A percentile compares a stretch with the other conserved stretches of the same genome.
Evolutionary conservation across 1,140 invertebrate species (phyloP).

Genomic region (Teleogryllus occipitalis): DNA sequence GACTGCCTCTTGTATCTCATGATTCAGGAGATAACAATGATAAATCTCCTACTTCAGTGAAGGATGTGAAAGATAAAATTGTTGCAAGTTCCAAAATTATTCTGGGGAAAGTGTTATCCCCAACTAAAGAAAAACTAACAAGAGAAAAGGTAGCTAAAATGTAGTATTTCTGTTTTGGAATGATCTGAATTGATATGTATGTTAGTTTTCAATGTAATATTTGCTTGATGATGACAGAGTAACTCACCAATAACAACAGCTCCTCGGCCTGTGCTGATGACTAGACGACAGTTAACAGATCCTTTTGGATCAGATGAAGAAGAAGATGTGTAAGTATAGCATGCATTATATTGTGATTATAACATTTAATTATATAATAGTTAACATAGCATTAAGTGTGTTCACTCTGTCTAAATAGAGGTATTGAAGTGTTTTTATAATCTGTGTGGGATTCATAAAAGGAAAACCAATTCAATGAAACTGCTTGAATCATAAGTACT

Average conservation of each 20-base stretch:
- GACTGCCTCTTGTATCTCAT: conserved; percentile 20
- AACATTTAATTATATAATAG: too few species aligned
- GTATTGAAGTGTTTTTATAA: too few species aligned
- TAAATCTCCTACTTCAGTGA: conserved; percentile 45
- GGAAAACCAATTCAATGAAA: too few species aligned
- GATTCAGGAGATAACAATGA: conserved; percentile 15
- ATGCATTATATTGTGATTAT: too few species aligned
- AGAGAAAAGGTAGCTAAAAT: conserved; percentile 22
- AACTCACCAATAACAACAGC: conserved; percentile 37
- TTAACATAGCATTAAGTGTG: too few species aligned
- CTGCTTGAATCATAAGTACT: too few species aligned
- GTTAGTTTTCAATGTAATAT: background rate
- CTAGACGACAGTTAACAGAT: conserved; percentile 75
- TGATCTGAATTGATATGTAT: background rate
- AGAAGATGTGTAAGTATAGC: conserved; percentile 44
- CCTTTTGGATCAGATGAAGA: conserved; percentile 88
- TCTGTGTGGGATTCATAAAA: too few species aligned
- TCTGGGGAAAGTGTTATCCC: conserved; percentile 69
- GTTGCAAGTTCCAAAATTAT: conserved; percentile 66
- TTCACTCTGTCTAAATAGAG: too few species aligned
- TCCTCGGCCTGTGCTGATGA: conserved; percentile 59
- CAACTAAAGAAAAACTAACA: conserved; percentile 55
- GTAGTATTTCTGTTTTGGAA: background rate
- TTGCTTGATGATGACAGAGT: conserved; percentile 31
- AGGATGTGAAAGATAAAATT: conserved; percentile 66